Evolutionary conservation across 2,113 vertebrate species (phyloP).

Genomic region (Phyllostomus discolor): DNA sequence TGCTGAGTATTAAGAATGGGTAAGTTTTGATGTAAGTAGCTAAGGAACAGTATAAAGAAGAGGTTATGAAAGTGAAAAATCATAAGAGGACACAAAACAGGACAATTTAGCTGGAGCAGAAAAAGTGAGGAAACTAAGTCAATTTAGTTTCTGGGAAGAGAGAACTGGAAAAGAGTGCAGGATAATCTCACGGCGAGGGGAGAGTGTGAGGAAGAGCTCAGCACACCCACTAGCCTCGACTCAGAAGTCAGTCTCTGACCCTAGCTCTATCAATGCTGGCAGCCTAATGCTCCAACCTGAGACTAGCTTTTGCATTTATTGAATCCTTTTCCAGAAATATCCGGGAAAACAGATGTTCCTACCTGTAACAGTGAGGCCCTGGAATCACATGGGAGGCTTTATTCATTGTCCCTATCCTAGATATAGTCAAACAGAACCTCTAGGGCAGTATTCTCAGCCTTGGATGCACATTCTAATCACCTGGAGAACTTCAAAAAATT

Average conservation of each 20-base stretch:
- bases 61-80: background rate
- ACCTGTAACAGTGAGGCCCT: background rate
- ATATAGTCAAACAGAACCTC: background rate
- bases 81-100: background rate
- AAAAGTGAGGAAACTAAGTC: background rate
- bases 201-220: background rate
- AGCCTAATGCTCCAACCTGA: background rate
- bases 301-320: background rate
- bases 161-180: background rate
- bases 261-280: background rate
- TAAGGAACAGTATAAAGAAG: background rate
- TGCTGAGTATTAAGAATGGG: background rate
- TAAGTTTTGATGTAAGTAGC: background rate
- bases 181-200: background rate
- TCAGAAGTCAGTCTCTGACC: background rate
- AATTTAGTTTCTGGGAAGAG: background rate
- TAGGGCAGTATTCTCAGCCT: background rate
- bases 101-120: background rate
- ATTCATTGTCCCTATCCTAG: background rate
- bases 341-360: background rate
- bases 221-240: background rate
- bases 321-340: conserved; percentile 21
- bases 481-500: background rate
- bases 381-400: background rate
- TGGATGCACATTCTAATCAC: background rate